Base-by-base conservation (phyloP, 2,888 invertebrate genomes). In the Hyppa rectilinea region DNA sequence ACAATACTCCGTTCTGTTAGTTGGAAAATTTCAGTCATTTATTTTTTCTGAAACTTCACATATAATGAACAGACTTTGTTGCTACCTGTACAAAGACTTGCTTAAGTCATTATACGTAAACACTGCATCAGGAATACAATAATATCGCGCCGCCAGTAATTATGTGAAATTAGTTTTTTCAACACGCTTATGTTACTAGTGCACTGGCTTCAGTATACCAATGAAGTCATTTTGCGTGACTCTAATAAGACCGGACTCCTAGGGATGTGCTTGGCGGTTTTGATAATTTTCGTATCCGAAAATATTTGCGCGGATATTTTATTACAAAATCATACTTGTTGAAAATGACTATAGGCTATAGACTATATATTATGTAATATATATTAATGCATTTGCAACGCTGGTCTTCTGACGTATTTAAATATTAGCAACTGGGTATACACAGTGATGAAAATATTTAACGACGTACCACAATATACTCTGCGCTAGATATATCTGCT, bases 221-320 rank as follows among this genome's bases (percentile, higher is more conserved):
- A 91, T 92, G 85, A 90, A 91, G 91, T 89, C 85, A 92, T 92
- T 90, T 92, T 85, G 87, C 90, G 89, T 91, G 91, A 85, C 85
- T 83, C 71, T 85, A 84, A 87, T 87, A 60, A 69, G 65, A 59
- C 47, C 26, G 40, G 49, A 62, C 63, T 66, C 31, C n/a, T 82
- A 82, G 80, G 47, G 83, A 74, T 67, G 84, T 60, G 56, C 40
- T 49, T 58, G 20, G 50, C 20, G 12, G 14, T 53, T 43, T 58
- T 26, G 31, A 26, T 31, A 23, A 12, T 47, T 55, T 53, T 20
- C 12, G 14, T 52, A 76, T 62, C 31, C 61, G 40, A 68, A 45
- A 26, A 23, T 26, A 23, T 12, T 36, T 2, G 6, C 0, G 26
- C 10, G 23, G 26, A 45, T 72, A 60, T 52, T n/a, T n/a, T 23